A percentile compares a stretch with the other conserved stretches of the same genome.
These are phyloP conservation scores for Philotrypesis tridentata DNA, from an alignment of 1,140 invertebrate genomes.

Conservation along the genomic window DNA sequence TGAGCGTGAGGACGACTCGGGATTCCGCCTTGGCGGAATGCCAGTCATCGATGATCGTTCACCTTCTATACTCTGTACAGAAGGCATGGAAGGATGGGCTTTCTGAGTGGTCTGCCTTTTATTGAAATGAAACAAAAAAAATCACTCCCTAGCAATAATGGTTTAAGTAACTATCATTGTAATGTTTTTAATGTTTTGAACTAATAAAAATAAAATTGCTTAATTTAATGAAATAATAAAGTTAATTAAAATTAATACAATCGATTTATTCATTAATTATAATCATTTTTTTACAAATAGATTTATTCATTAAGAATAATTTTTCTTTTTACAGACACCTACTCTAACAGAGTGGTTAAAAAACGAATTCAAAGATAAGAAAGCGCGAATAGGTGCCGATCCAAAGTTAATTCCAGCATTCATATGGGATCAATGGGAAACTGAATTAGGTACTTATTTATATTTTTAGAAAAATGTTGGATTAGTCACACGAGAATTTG, in stretches of 20 bases:
- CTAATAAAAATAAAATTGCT: no score
- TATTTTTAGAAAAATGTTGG: no score
- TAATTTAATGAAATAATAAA: no score
- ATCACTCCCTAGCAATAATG: no score
- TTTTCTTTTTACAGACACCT: conserved; percentile 65
- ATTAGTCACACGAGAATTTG: no score
- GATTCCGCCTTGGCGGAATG: conserved; percentile 41
- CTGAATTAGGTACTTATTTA: conserved; percentile 76
- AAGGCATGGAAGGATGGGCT: conserved; percentile 61
- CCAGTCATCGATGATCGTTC: conserved; percentile 74
- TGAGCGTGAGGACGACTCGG: conserved; percentile 72
- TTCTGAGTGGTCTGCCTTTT: conserved; percentile 69
- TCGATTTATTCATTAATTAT: no score
- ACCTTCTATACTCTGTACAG: conserved; percentile 55
- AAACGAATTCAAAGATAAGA: conserved; percentile 77
- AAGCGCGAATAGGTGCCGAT: conserved; percentile 85
- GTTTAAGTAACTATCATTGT: no score
- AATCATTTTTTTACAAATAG: no score
- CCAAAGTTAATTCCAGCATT: conserved; percentile 81
- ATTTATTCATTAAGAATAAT: no score
- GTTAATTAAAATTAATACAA: no score
- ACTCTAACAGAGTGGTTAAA: conserved; percentile 79
- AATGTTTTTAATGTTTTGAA: no score
- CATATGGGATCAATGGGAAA: conserved; percentile 78
- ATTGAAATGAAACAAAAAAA: conserved; percentile 43